phyloP scores from a whole-genome alignment of 2,113 vertebrate genomes.

The Percopsis transmontana region DNA sequence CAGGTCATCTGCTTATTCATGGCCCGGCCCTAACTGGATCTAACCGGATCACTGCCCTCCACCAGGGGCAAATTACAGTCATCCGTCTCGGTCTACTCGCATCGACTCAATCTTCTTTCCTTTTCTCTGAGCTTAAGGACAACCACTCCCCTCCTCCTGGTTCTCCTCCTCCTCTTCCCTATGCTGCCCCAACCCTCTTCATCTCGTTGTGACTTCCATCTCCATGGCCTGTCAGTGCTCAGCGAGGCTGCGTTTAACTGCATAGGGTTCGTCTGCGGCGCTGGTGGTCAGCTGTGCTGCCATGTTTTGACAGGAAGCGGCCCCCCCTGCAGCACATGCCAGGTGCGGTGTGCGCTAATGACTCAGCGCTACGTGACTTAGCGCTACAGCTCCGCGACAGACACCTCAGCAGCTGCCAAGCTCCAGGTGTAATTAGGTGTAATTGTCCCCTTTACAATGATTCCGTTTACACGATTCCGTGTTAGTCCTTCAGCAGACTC shows the following conservation, averaged over 20 bases:
- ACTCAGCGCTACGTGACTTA: slow-evolving; percentile 25
- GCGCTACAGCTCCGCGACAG: slow-evolving; percentile 25
- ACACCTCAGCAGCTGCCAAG: slow-evolving; percentile 42
- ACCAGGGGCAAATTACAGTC: slow-evolving; percentile 75
- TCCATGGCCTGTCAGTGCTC: no score
- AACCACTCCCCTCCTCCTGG: slow-evolving; percentile 18
- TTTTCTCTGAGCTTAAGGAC: slow-evolving; percentile 25
- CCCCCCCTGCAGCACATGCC: slow-evolving; percentile 34
- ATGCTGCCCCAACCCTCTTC: background rate
- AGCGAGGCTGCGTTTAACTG: no score
- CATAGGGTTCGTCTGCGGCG: no score
- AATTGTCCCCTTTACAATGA: no score
- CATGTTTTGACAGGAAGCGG: slow-evolving; percentile 9
- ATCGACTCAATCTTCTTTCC: slow-evolving; percentile 15
- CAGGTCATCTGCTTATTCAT: slow-evolving; percentile 67
- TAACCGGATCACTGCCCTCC: slow-evolving; percentile 74
- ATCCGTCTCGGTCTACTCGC: slow-evolving; percentile 66
- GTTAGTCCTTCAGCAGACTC: no score
- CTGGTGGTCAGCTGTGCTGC: background rate
- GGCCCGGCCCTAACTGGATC: slow-evolving; percentile 42
- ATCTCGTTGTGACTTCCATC: background rate
- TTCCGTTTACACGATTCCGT: no score
- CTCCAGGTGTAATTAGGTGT: slow-evolving; percentile 38
- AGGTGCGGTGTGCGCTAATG: no score
- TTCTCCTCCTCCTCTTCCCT: background rate